Evolutionary conservation across 2,113 vertebrate species (phyloP), one percentile per base, ranked within the genome.

Genomic region (Amphilophus citrinellus): DNA sequence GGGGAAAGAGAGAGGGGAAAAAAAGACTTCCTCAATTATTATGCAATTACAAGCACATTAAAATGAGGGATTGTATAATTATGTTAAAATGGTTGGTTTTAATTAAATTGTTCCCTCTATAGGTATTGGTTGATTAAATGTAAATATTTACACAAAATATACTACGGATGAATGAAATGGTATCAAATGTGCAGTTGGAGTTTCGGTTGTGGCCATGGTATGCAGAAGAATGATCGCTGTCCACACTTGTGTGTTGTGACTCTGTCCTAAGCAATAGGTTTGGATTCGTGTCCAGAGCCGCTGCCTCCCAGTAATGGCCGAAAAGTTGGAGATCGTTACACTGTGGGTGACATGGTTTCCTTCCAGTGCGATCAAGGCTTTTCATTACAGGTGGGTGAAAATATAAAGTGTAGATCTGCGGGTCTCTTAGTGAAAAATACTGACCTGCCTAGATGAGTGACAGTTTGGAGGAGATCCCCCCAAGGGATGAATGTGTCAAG

Each of bases 281-380:
- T 99, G 95, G 98, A 99, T 94, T 99, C 98, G 65, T 99, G 98
- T 94, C 98, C 98, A 86, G 98, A 99, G 91, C 98, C 98, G 2
- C 96, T 96, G 84, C 96, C 96, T 5, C 98, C 98, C 87, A 97
- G 96, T 95, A 98, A 96, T 62, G 98, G 98, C 44, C 94, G 97
- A 83, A 98, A 96, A 95, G 90, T 98, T 89, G 98, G 98, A 77
- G 97, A 99, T 83, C 96, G 98, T 91, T 99, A 97, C 77, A 98
- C 98, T 84, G 98, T 99, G 91, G 98, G 98, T 14, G 98, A 99
- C 79, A 98, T 99, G 78, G 96, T 99, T n/a, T 98, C 98, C 14
- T 99, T 99, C 94, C 97, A 97, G 68, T 99, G 98, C 83, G 97
- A 98, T 84, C 97, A 97, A 91, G 98, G 98, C 66, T 99, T 98